phyloP scores from a whole-genome alignment of 2,113 vertebrate species.

The Chaenogobius annularis region DNA sequence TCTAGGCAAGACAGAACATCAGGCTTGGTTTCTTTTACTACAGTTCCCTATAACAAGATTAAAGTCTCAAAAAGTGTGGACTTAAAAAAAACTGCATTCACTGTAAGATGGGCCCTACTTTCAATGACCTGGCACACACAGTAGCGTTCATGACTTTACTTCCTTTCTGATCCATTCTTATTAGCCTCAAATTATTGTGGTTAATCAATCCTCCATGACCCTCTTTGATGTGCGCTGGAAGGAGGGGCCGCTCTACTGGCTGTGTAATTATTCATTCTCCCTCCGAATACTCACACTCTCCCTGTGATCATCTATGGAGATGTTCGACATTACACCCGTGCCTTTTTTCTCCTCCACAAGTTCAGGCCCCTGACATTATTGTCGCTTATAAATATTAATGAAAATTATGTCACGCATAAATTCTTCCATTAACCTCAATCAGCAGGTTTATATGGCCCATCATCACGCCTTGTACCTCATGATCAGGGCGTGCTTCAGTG shows the following conservation, averaged over 20 bases:
- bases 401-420: conserved; percentile 61
- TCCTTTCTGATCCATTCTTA: conserved; percentile 58
- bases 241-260: conserved; percentile 47
- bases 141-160: conserved; percentile 19
- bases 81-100: neutral
- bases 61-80: neutral
- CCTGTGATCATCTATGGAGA: conserved; percentile 62
- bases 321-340: conserved; percentile 59
- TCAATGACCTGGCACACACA: neutral
- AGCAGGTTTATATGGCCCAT: conserved; percentile 58
- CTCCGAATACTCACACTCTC: conserved; percentile 41
- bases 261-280: conserved; percentile 65
- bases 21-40: neutral
- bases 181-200: conserved; percentile 60
- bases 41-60: neutral
- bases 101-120: conserved; percentile 3
- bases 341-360: conserved; percentile 24
- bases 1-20: neutral
- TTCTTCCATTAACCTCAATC: conserved; percentile 73
- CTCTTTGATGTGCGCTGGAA: conserved; percentile 59
- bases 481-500: conserved; percentile 23
- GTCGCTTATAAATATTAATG: conserved; percentile 74
- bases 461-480: conserved; percentile 35
- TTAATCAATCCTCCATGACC: conserved; percentile 65
- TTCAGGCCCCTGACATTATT: conserved; percentile 55